Evolutionary conservation across 1,140 invertebrate species (phyloP), one percentile per base, ranked within the genome.

Genomic region (Pachyrhynchus sulphureomaculatus): DNA sequence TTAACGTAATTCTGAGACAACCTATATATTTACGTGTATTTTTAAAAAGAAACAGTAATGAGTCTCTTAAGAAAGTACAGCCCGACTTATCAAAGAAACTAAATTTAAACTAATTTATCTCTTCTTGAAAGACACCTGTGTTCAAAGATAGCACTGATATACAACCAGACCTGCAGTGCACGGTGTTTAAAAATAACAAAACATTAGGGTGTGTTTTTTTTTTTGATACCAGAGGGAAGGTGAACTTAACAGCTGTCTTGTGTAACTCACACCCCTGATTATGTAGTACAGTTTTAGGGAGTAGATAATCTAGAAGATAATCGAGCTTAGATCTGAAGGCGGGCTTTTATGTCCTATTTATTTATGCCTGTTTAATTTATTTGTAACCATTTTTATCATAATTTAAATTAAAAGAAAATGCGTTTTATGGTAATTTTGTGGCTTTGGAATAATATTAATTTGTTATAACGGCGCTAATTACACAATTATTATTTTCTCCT

Each of bases 111-210:
- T 12, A 32, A 6, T 5, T 12, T 6, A 6, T 32, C 5, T 32
- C 29, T 6, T 32, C 29, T 32, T 12, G 15, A 37, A n/a, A 37
- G 15, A 52, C 49, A 52, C 49, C 49, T 52, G 49, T n/a, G 49
- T 20, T 21, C n/a, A 36, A n/a, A 36, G 49, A 52, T 52, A 52
- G 24, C 32, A 36, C 49, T 52, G 49, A 52, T 52, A 52, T 52
- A 37, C 49, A n/a, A 52, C 49, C 49, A 52, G 32, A 37, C 34
- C 15, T n/a, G 37, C 49, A n/a, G 32, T 52, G n/a, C n/a, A n/a
- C n/a, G 49, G 34, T 20, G 23, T 52, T 36, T 36, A 52, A 52
- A 52, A 52, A 52, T 52, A 52, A 52, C 49, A 52, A 52, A 36
- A 34, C 34, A n/a, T 20, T 12, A 52, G 49, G 49, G 49, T 52